These are phyloP conservation scores for Drosophila testacea DNA, from an alignment of 2,888 invertebrate genomes.

Conservation along the genomic window DNA sequence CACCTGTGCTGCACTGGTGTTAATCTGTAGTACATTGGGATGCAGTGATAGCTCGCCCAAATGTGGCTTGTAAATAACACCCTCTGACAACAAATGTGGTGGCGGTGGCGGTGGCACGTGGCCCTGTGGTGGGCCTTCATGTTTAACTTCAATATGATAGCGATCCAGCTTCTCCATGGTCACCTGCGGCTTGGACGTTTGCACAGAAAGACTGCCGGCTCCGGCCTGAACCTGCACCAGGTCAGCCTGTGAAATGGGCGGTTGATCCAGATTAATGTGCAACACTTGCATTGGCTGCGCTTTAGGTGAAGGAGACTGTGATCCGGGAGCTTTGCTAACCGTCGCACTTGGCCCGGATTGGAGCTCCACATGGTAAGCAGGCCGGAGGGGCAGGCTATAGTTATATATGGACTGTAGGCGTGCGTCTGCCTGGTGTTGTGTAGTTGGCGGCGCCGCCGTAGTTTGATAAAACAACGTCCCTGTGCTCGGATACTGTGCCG, in stretches of 20 bases:
- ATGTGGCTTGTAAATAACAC: constrained; percentile 83
- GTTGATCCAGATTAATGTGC: constrained; percentile 84
- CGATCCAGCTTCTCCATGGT: constrained; percentile 85
- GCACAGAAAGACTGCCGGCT: constrained; percentile 58
- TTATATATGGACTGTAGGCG: constrained; percentile 83
- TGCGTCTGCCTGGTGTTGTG: constrained; percentile 82
- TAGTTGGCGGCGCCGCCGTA: constrained; percentile 84
- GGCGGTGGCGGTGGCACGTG: constrained; percentile 79
- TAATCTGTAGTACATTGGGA: constrained; percentile 83
- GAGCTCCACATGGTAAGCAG: constrained; percentile 83
- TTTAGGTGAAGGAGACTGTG: constrained; percentile 78
- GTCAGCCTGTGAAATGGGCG: constrained; percentile 79
- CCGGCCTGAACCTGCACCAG: constrained; percentile 64
- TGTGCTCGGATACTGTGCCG: constrained; percentile 86
- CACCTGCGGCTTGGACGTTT: constrained; percentile 82
- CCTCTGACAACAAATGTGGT: constrained; percentile 81
- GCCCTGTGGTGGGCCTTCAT: constrained; percentile 73
- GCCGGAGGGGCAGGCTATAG: constrained; percentile 82
- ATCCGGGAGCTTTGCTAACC: constrained; percentile 77
- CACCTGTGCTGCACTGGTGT: constrained; percentile 77
- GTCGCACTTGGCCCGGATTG: constrained; percentile 72
- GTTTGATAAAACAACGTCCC: constrained; percentile 86
- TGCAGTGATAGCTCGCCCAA: constrained; percentile 83
- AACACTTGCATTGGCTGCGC: constrained; percentile 81
- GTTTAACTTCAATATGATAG: constrained; percentile 84